These are phyloP conservation scores for Galemys pyrenaicus DNA, from an alignment of 2,113 vertebrate species.

Conservation along the genomic window DNA sequence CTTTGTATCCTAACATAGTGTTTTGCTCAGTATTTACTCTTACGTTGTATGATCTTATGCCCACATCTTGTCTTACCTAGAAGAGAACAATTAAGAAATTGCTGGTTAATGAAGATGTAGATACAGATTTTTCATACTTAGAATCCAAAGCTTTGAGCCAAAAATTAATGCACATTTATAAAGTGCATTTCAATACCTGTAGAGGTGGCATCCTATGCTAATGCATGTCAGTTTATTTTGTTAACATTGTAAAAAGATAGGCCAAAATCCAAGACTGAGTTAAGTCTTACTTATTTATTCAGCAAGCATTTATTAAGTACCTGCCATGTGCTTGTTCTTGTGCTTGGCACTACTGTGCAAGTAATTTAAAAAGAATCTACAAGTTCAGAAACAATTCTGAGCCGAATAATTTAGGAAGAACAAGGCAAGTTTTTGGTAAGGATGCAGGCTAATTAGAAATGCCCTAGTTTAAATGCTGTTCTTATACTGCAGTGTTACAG, in stretches of 20 bases:
- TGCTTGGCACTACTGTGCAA: slow-evolving; percentile 9
- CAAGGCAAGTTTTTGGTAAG: slow-evolving; percentile 32
- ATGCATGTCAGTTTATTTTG: not conserved
- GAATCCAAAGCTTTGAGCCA: not conserved
- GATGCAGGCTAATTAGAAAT: not conserved
- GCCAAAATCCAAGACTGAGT: not conserved
- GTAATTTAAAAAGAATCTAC: slow-evolving; percentile 59
- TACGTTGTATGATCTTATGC: not conserved
- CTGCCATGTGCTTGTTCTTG: not conserved
- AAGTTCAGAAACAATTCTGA: slow-evolving; percentile 35
- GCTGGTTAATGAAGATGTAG: not conserved
- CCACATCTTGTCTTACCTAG: not conserved
- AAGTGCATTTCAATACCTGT: not conserved
- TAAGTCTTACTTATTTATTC: slow-evolving; percentile 36
- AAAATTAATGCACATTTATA: not conserved
- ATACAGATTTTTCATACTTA: not conserved
- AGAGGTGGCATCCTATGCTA: not conserved
- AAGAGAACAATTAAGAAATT: not conserved
- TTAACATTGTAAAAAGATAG: slow-evolving; percentile 4
- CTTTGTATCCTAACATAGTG: not conserved
- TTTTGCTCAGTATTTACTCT: not conserved
- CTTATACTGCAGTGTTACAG: not conserved
- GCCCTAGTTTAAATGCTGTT: not conserved
- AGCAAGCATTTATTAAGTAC: slow-evolving; percentile 39
- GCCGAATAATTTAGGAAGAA: slow-evolving; percentile 33